Evolutionary conservation across 2,113 vertebrate species (phyloP), one percentile per base, ranked within the genome.

Genomic region (Furnarius figulus): DNA sequence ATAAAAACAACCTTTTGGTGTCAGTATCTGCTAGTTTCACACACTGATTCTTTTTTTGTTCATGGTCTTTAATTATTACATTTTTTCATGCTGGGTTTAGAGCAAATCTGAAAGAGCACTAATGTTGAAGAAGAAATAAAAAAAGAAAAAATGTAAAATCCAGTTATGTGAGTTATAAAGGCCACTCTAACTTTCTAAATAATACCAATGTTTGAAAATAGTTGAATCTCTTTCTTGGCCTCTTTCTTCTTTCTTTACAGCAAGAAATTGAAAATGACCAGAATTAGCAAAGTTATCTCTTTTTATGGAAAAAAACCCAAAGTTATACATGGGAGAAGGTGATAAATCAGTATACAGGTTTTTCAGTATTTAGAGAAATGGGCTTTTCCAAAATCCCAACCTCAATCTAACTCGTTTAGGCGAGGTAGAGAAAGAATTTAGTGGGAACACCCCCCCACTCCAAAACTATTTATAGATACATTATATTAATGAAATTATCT

Each of bases 141-240:
- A n/a, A n/a, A n/a, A n/a, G n/a, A n/a, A 56, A 42, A 58, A 5
- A 33, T 37, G 1, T 8, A 39, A 92, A 68, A 73, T 75, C 27
- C 2, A 56, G 8, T 42, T 59, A 39, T 14, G 31, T 9, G 20
- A 61, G 6, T 39, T 53, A 42, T 20, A 82, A 59, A 58, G 6
- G 24, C 1, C 8, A 71, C 5, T 68, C 30, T 11, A 52, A 65
- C 53, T n/a, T 42, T 67, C 22, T 37, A 55, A 56, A 40, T 27
- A 82, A 35, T 8, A 58, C 1, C 33, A 5, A 23, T 42, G 2
- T 47, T 68, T 61, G 8, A 73, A 88, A 72, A 59, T 14, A 25
- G 1, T 28, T 37, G 1, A 49, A 40, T 40, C 10, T 9, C 2
- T 11, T 33, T 19, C 76, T 80, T 55, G 1, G 1, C 21, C 5